A percentile compares a stretch with the other conserved stretches of the same genome.
Evolutionary conservation across 2,888 invertebrate species (phyloP).

Genomic region (Orchesellides sinensis): DNA sequence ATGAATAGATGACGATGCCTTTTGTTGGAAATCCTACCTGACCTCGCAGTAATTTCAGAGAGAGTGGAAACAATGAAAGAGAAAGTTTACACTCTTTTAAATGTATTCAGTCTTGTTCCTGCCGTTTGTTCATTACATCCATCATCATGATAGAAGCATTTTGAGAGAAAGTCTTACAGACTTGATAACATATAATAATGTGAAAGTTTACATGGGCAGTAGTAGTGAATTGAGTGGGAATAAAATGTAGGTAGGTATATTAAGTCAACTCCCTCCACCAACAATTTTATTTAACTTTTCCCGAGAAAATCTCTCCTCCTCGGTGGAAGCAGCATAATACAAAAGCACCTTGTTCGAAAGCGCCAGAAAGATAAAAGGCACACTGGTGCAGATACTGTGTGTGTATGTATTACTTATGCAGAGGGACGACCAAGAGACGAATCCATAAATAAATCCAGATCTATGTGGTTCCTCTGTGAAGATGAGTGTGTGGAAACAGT

Average conservation of each 20-base stretch:
- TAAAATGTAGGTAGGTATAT: background rate
- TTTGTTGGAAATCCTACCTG: too few species aligned
- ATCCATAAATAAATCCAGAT: constrained; percentile 30
- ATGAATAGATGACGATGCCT: too few species aligned
- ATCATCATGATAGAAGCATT: too few species aligned
- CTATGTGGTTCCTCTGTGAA: background rate
- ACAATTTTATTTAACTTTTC: background rate
- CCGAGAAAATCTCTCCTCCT: background rate
- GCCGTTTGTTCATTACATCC: too few species aligned
- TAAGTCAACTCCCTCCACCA: background rate
- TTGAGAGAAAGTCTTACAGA: too few species aligned
- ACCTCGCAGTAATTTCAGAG: too few species aligned
- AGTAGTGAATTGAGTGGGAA: background rate
- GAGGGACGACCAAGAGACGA: background rate
- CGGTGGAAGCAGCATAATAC: too few species aligned
- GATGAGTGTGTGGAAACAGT: background rate
- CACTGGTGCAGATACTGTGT: too few species aligned
- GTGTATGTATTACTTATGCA: too few species aligned
- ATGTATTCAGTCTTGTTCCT: too few species aligned
- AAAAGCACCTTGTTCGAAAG: background rate
- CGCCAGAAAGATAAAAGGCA: background rate
- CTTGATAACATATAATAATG: background rate
- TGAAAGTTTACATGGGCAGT: background rate
- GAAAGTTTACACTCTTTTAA: too few species aligned
- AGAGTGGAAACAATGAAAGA: too few species aligned